Evolutionary conservation across 2,888 invertebrate species (phyloP), one percentile per base, ranked within the genome.

Genomic region (Aricia artaxerxes): DNA sequence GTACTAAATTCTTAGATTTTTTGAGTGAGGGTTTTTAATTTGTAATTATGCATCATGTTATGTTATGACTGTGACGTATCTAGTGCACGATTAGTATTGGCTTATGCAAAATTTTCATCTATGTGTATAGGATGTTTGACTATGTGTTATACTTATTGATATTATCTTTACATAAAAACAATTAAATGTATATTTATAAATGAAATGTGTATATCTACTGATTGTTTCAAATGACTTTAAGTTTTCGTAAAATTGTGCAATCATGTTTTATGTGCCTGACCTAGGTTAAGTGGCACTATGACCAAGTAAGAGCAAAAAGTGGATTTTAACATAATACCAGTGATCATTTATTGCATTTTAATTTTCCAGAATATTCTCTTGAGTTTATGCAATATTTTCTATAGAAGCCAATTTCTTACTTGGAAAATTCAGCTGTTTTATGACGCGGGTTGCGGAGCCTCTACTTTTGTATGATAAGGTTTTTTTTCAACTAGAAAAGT

Each of bases 221-320:
- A 24, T 24, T 31, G 31, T 64, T 3, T 64, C 9, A 64, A 31
- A 64, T 11, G 24, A 57, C 61, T 61, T 24, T 61, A 5, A 24
- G 24, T 35, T 35, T 69, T 35, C 35, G 69, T 69, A 69, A 69
- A 69, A 38, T 69, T 69, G 35, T 69, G 69, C 69, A 69, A 69
- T 38, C 69, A 16, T 35, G 1, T 57, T 69, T 69, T 31, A 24
- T 24, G 64, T 13, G 9, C 13, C 35, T 69, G 35, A 38, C 35
- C 69, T 69, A 69, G 69, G 11, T 69, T 13, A 69, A 69, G 6
- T 69, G 35, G 35, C 13, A 13, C 4, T 69, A 69, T 31, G 31
- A 31, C 35, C 24, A 69, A 69, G 31, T 35, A 24, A 24, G 9
- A 9, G 4, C 31, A 64, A 24, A 64, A 31, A 64, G 24, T 61